Percentiles rank a stretch among this genome's conserved stretches.
phyloP scores from a whole-genome alignment of 2,113 vertebrate species.

The Colius striatus region DNA sequence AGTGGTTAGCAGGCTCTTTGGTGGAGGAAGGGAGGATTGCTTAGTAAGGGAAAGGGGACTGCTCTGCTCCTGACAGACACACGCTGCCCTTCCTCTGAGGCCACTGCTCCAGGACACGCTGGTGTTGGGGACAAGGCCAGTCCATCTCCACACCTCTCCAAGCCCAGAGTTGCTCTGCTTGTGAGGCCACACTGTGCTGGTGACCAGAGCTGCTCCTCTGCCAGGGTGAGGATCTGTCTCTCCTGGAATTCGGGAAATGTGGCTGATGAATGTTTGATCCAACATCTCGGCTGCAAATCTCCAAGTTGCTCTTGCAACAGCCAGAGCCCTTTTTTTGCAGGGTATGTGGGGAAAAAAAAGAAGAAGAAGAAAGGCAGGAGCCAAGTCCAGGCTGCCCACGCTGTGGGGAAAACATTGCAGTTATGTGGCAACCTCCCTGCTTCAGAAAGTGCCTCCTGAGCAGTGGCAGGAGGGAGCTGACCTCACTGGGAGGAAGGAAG shows the following conservation, averaged over 20 bases:
- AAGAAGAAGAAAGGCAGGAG: neutral
- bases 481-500: rapidly evolving
- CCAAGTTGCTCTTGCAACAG: neutral
- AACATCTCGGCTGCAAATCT: neutral
- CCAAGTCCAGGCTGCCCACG: neutral
- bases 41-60: conserved; percentile 67
- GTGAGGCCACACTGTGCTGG: neutral
- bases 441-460: neutral
- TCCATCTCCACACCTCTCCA: neutral
- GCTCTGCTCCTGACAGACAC: neutral
- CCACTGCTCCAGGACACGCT: neutral
- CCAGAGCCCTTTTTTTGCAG: neutral
- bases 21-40: conserved; percentile 63
- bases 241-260: conserved; percentile 38
- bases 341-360: neutral
- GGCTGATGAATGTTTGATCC: neutral
- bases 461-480: neutral
- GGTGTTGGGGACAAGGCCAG: neutral
- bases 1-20: conserved; percentile 56
- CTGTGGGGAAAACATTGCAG: neutral
- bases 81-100: conserved; percentile 53
- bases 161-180: rapidly evolving
- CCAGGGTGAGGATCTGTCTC: neutral
- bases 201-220: neutral
- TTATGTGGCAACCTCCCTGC: neutral